A percentile compares a stretch with the other conserved stretches of the same genome.
These are phyloP conservation scores for Momotus momota DNA, from an alignment of 2,797 vertebrate species.

Conservation along the genomic window DNA sequence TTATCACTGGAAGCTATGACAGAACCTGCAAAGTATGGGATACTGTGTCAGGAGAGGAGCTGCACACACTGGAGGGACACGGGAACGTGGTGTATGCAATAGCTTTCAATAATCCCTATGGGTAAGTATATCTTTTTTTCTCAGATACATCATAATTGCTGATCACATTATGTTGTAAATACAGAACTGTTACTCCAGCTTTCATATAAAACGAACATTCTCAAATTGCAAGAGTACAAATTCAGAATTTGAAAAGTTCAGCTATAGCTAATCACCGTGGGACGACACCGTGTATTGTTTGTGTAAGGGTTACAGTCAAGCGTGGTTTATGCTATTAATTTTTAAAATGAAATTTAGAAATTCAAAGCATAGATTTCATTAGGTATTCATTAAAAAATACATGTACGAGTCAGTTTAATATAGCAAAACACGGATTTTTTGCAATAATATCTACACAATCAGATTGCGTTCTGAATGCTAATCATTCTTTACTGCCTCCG, in stretches of 20 bases:
- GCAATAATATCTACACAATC: not conserved
- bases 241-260: not conserved
- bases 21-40: constrained; percentile 97
- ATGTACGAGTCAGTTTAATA: not conserved
- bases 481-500: not conserved
- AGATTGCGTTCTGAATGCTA: not conserved
- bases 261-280: not conserved
- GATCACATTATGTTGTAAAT: not conserved
- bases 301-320: not conserved
- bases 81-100: constrained; percentile 94
- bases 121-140: constrained; percentile 76
- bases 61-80: constrained; percentile 88
- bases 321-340: not conserved
- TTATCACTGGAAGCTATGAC: constrained; percentile 98
- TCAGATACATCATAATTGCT: not conserved
- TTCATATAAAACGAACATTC: not conserved
- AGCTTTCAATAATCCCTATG: constrained; percentile 97
- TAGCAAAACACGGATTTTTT: not conserved
- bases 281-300: not conserved
- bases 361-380: not conserved
- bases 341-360: not conserved
- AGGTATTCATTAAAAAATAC: not conserved
- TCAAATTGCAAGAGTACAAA: not conserved
- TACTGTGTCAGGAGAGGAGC: constrained; percentile 88
- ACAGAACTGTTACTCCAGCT: not conserved